These are phyloP conservation scores for Corynorhinus townsendii DNA, from an alignment of 2,113 vertebrate species.

Conservation along the genomic window DNA sequence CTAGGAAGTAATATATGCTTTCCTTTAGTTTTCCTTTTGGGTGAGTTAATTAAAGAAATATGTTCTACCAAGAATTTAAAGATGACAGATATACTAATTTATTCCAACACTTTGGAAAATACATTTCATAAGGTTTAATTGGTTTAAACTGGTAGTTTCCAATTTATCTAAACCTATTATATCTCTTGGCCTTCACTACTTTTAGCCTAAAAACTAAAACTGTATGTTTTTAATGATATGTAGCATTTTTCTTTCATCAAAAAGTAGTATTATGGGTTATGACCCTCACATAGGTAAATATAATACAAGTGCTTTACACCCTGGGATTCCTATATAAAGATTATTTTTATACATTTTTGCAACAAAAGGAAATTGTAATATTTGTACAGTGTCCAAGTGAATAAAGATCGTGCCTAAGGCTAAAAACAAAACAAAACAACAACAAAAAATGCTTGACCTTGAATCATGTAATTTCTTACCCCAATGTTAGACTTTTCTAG, in stretches of 20 bases:
- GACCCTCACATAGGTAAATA: neutral
- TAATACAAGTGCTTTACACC: neutral
- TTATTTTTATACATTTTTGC: slow-evolving; percentile 86
- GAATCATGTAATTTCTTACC: neutral
- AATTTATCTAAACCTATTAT: neutral
- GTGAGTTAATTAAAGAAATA: neutral
- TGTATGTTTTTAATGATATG: neutral
- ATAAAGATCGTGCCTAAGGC: slow-evolving; percentile 35
- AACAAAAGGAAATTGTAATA: slow-evolving; percentile 61
- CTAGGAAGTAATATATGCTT: neutral
- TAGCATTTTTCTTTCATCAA: neutral
- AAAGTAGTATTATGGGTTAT: neutral
- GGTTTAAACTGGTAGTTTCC: neutral
- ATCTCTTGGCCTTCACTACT: neutral
- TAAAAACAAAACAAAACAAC: neutral
- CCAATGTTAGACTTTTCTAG: neutral
- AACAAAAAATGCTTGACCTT: neutral
- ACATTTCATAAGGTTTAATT: neutral
- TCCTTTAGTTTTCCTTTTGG: neutral
- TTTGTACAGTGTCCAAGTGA: slow-evolving; percentile 59
- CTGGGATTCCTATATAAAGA: slow-evolving; percentile 84
- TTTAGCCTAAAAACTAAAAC: neutral
- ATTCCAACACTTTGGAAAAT: neutral
- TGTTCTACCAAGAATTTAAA: neutral
- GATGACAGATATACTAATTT: neutral